A percentile compares a stretch with the other conserved stretches of the same genome.
Conservation (phyloP, 2,113 vertebrate species). For the Xenopus tropicalis region DNA sequence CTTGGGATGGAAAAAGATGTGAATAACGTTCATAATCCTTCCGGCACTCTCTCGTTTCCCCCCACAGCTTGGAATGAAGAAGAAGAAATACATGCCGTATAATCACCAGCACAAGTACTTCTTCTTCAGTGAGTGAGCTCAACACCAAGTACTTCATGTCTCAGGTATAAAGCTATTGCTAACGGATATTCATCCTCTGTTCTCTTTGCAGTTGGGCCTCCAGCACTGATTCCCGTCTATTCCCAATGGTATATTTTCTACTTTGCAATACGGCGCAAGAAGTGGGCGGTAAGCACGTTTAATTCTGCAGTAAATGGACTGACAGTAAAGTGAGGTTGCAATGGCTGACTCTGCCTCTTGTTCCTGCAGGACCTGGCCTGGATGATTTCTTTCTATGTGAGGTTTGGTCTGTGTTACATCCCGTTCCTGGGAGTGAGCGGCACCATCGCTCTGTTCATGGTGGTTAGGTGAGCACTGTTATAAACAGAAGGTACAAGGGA, state of each 20-base stretch:
- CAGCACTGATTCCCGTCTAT: conserved; percentile 71
- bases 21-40: too few species aligned
- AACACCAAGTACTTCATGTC: not conserved
- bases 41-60: not conserved
- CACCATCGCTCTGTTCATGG: conserved; percentile 62
- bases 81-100: conserved; percentile 80
- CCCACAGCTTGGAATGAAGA: conserved; percentile 71
- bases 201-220: conserved; percentile 69
- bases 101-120: conserved; percentile 83
- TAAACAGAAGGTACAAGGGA: not conserved
- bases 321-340: not conserved
- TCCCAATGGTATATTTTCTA: conserved; percentile 81
- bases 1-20: too few species aligned
- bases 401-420: conserved; percentile 63
- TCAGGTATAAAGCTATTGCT: not conserved
- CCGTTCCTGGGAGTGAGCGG: conserved; percentile 64
- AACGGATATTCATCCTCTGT: not conserved
- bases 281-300: conserved; percentile 70
- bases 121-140: conserved; percentile 68
- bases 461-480: conserved; percentile 62
- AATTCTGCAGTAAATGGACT: not conserved
- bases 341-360: not conserved
- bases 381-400: conserved; percentile 72
- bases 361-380: conserved; percentile 68
- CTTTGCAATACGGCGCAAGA: conserved; percentile 64